A percentile compares a stretch with the other conserved stretches of the same genome.
Evolutionary conservation across 2,888 invertebrate species (phyloP).

Genomic region (Parnassius orleans): DNA sequence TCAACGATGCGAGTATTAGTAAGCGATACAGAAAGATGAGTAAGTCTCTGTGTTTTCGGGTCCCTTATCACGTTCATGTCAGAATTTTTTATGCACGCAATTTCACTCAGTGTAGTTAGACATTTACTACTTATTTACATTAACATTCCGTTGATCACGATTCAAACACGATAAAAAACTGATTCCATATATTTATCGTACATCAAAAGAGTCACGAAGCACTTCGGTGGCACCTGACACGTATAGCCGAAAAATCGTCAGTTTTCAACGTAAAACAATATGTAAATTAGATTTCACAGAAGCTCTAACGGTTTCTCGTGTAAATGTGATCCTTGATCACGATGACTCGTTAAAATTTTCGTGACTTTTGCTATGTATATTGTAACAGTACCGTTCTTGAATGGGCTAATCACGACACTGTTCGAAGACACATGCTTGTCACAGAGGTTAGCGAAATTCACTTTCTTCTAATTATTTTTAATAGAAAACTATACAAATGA

Average conservation of each 20-base stretch:
- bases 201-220: constrained; percentile 11
- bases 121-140: too few species aligned
- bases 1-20: too few species aligned
- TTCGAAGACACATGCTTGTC: not conserved
- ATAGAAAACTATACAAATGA: too few species aligned
- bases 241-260: constrained; percentile 10
- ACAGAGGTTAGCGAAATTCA: too few species aligned
- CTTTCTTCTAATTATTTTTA: too few species aligned
- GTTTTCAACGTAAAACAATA: constrained; percentile 20
- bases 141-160: too few species aligned
- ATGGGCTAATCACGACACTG: constrained; percentile 20
- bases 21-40: too few species aligned
- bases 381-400: constrained; percentile 14
- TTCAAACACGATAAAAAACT: not conserved
- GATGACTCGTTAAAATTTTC: constrained; percentile 18
- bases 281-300: constrained; percentile 19
- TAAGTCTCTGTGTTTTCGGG: too few species aligned
- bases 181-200: constrained; percentile 7
- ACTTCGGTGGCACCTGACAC: constrained; percentile 2
- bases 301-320: constrained; percentile 25
- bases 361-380: constrained; percentile 18
- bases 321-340: constrained; percentile 24
- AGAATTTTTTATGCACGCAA: too few species aligned
- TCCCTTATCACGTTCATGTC: too few species aligned
- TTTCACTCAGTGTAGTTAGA: too few species aligned